Conservation (phyloP, 1,140 invertebrate species). For the Leptinotarsa undecemlineata region DNA sequence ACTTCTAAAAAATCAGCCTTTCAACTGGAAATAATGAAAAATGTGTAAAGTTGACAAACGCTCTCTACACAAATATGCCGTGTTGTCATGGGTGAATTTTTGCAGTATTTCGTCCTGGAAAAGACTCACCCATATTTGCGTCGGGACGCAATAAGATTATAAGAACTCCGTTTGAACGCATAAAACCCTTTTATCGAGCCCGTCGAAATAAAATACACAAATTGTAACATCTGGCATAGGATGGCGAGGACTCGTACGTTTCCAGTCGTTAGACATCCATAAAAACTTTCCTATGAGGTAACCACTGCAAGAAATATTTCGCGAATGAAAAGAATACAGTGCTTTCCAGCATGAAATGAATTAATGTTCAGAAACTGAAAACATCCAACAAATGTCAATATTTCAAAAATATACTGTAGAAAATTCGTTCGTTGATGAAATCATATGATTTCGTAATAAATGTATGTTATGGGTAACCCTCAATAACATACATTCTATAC, state of each 20-base stretch:
- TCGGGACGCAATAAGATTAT: conserved; percentile 5
- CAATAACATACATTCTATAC: too few relatives aligned
- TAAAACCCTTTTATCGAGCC: conserved; percentile 5
- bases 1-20: not conserved
- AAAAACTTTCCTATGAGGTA: not conserved
- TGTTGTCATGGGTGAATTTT: not conserved
- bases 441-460: too few relatives aligned
- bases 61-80: not conserved
- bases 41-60: conserved; percentile 1
- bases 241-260: not conserved
- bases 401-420: too few relatives aligned
- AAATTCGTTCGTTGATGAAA: too few relatives aligned
- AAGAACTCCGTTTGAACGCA: conserved; percentile 7
- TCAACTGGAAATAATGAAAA: conserved; percentile 1
- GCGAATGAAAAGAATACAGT: too few relatives aligned
- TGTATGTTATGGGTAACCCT: too few relatives aligned
- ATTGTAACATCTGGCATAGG: conserved; percentile 2
- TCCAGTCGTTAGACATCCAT: conserved; percentile 1
- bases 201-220: not conserved
- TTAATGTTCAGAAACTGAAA: too few relatives aligned
- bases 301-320: not conserved
- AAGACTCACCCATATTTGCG: conserved; percentile 4
- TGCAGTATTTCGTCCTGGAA: conserved; percentile 2
- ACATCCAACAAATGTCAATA: too few relatives aligned
- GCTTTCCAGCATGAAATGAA: too few relatives aligned